A percentile compares a stretch with the other conserved stretches of the same genome.
These are phyloP conservation scores for Apis cerana DNA, from an alignment of 1,140 invertebrate genomes.

Conservation along the genomic window DNA sequence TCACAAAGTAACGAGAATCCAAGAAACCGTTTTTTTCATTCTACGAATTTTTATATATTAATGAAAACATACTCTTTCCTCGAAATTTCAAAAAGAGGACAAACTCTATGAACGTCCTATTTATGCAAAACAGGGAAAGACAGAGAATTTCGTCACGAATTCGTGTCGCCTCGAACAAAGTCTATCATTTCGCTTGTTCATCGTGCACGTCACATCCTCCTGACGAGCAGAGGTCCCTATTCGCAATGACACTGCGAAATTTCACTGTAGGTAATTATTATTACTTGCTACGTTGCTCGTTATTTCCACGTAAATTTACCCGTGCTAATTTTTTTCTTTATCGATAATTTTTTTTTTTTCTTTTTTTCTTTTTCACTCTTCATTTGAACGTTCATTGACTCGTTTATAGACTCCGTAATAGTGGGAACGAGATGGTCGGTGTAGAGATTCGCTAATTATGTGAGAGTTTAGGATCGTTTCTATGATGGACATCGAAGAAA, in stretches of 20 bases:
- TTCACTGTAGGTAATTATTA: constrained; percentile 36
- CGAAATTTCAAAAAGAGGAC: not conserved
- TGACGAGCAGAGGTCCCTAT: not conserved
- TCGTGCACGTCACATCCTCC: constrained; percentile 12
- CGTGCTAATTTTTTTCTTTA: not conserved
- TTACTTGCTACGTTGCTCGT: not conserved
- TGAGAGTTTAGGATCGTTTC: not conserved
- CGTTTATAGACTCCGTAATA: not conserved
- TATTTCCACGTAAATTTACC: constrained; percentile 24
- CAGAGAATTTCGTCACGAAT: constrained; percentile 3
- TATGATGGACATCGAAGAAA: not conserved
- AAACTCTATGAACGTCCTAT: constrained; percentile 5
- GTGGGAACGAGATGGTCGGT: not conserved
- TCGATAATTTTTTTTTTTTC: not conserved
- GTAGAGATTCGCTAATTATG: constrained; percentile 18
- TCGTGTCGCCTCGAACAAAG: constrained; percentile 18
- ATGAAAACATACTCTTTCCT: not conserved
- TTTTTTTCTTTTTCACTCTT: not conserved
- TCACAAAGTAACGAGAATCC: not conserved
- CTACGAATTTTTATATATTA: not conserved
- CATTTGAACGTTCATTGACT: not conserved
- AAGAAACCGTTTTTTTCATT: not conserved
- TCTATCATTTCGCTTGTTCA: constrained; percentile 47
- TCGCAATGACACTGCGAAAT: constrained; percentile 27
- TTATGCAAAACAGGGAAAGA: constrained; percentile 18